phyloP scores from a whole-genome alignment of 92 coral and sea anemone species.

The Actinostola sp. region DNA sequence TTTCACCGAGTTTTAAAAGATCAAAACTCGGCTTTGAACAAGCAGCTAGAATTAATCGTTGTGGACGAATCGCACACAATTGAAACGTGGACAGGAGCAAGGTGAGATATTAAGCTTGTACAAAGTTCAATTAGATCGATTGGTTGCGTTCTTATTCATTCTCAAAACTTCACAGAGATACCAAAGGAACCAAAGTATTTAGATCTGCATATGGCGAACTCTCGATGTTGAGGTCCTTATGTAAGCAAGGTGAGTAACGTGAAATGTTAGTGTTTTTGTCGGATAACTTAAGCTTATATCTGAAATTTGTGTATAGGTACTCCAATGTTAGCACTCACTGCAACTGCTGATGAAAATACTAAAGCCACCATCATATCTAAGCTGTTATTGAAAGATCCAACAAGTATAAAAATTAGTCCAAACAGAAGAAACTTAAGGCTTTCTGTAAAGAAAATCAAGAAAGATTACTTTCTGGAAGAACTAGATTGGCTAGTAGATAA shows the following conservation, averaged over 20 bases:
- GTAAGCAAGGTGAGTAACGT: slow-evolving; percentile 25
- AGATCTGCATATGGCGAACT: slow-evolving; percentile 37
- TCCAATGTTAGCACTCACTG: slow-evolving; percentile 47
- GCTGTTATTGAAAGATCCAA: slow-evolving; percentile 24
- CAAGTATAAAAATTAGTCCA: slow-evolving; percentile 33
- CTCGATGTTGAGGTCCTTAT: slow-evolving; percentile 32
- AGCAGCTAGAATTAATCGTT: neutral
- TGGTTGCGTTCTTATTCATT: no score
- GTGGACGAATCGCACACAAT: no score
- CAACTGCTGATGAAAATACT: slow-evolving; percentile 49
- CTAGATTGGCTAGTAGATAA: slow-evolving; percentile 37
- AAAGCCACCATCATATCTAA: slow-evolving; percentile 1
- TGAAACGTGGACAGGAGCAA: slow-evolving; percentile 12
- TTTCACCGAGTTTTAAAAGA: neutral
- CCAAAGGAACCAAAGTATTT: slow-evolving; percentile 20
- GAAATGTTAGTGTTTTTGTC: neutral
- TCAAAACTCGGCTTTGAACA: neutral
- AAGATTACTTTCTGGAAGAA: neutral
- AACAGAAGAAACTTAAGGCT: slow-evolving; percentile 36
- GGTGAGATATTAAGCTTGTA: neutral
- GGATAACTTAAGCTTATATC: neutral
- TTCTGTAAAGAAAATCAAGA: slow-evolving; percentile 25
- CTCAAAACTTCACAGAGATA: no score
- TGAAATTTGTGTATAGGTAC: slow-evolving; percentile 25
- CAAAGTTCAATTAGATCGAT: neutral